A percentile compares a stretch with the other conserved stretches of the same genome.
Conservation (phyloP, 1,140 invertebrate genomes). For the Musca vetustissima region DNA sequence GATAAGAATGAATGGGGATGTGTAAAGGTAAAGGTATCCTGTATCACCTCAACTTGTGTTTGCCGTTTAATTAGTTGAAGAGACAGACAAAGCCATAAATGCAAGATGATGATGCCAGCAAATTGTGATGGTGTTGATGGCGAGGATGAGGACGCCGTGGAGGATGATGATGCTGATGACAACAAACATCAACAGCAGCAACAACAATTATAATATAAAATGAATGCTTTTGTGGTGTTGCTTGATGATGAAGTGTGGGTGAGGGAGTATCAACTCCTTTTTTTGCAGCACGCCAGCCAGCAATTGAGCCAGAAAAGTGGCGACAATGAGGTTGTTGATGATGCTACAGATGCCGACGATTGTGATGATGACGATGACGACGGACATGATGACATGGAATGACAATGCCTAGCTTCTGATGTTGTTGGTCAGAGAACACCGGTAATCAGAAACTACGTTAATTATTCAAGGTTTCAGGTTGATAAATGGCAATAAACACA, state of each 20-base stretch:
- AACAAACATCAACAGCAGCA: conserved; percentile 11
- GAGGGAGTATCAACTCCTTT: too few species aligned
- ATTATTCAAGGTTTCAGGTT: conserved; percentile 26
- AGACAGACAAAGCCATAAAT: conserved; percentile 22
- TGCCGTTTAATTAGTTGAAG: conserved; percentile 15
- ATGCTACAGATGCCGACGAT: not conserved
- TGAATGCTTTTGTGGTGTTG: too few species aligned
- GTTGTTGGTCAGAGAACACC: conserved; percentile 6
- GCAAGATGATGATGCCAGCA: conserved; percentile 17
- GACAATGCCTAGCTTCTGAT: not conserved
- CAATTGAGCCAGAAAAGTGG: too few species aligned
- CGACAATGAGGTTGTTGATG: not conserved
- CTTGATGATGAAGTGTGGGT: too few species aligned
- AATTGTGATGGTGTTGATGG: conserved; percentile 7
- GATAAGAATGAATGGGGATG: too few species aligned
- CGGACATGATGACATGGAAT: not conserved
- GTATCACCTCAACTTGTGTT: conserved; percentile 21
- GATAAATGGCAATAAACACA: conserved; percentile 24
- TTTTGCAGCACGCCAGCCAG: too few species aligned
- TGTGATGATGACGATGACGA: not conserved
- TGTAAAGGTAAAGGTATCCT: not conserved
- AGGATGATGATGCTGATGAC: conserved; percentile 4
- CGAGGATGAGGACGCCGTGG: not conserved
- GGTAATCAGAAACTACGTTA: conserved; percentile 26
- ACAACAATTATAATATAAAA: conserved; percentile 4